phyloP scores from a whole-genome alignment of 2,888 invertebrate genomes.

The Pristionchus entomophagus region DNA sequence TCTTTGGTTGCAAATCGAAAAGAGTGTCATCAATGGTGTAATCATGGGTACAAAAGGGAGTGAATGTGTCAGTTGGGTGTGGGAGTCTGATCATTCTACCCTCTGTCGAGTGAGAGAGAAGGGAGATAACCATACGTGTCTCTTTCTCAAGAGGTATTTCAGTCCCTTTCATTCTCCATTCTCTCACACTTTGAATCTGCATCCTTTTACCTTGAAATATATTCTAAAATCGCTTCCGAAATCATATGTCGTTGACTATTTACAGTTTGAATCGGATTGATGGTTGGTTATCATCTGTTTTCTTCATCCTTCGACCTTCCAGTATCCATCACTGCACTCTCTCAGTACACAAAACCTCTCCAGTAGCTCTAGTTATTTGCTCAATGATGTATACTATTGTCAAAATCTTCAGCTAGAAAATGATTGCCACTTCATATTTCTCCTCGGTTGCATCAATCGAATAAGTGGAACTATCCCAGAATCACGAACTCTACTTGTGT shows the following conservation, averaged over 20 bases:
- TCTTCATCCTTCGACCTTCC: neutral
- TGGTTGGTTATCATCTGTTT: neutral
- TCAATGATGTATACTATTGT: neutral
- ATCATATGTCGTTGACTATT: too few species aligned
- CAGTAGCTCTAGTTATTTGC: neutral
- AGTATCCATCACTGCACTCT: neutral
- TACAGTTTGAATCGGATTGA: too few species aligned
- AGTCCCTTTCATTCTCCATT: neutral
- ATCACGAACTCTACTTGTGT: neutral
- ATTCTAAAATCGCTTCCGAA: too few species aligned
- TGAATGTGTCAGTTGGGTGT: neutral
- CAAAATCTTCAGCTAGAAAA: too few species aligned
- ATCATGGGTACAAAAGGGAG: neutral
- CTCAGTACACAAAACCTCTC: neutral
- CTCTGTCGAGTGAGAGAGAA: neutral
- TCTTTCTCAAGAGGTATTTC: neutral
- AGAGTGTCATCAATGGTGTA: neutral
- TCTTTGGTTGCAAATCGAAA: neutral
- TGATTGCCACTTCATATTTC: too few species aligned
- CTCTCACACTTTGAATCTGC: too few species aligned
- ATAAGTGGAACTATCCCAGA: neutral
- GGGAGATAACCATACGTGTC: neutral
- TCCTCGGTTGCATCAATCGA: neutral
- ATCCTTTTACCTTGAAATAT: neutral
- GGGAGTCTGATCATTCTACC: neutral